Percentiles rank a stretch among this genome's conserved stretches.
Conservation (phyloP, 2,797 vertebrate genomes). For the Limnodromus scolopaceus region DNA sequence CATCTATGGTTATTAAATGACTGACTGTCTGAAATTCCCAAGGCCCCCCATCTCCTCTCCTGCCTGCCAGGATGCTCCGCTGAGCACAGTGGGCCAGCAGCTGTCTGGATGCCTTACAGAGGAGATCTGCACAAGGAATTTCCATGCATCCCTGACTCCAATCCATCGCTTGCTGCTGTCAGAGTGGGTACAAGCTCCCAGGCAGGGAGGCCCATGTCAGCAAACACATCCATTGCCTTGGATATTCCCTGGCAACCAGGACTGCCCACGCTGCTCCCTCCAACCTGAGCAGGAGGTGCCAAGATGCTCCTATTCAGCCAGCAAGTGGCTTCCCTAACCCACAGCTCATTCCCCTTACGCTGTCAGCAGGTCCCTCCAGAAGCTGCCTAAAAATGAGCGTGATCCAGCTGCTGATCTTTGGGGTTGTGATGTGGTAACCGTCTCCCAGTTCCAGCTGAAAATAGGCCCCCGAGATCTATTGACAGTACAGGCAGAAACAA, state of each 20-base stretch:
- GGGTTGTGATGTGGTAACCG: rapidly evolving
- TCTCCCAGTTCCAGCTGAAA: neutral
- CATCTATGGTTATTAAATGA: neutral
- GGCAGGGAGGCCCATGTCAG: neutral
- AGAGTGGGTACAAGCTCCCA: neutral
- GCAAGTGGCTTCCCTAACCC: neutral
- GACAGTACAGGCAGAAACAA: neutral
- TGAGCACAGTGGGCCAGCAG: slow-evolving; percentile 24
- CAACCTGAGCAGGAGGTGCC: neutral
- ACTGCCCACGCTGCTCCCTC: neutral
- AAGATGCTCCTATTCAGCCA: neutral
- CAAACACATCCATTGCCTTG: neutral
- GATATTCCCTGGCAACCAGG: neutral
- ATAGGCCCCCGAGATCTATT: neutral
- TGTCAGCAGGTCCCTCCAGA: neutral
- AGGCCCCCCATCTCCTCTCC: neutral
- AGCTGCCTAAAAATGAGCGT: neutral
- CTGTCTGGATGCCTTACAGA: slow-evolving; percentile 11
- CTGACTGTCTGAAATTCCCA: slow-evolving; percentile 6
- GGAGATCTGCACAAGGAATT: neutral
- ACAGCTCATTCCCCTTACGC: neutral
- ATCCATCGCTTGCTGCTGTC: neutral
- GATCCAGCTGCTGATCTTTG: neutral
- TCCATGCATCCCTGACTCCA: neutral
- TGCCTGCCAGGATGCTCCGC: slow-evolving; percentile 28